Conservation (phyloP, 2,888 invertebrate species). For the Lasioglossum oenotherae region DNA sequence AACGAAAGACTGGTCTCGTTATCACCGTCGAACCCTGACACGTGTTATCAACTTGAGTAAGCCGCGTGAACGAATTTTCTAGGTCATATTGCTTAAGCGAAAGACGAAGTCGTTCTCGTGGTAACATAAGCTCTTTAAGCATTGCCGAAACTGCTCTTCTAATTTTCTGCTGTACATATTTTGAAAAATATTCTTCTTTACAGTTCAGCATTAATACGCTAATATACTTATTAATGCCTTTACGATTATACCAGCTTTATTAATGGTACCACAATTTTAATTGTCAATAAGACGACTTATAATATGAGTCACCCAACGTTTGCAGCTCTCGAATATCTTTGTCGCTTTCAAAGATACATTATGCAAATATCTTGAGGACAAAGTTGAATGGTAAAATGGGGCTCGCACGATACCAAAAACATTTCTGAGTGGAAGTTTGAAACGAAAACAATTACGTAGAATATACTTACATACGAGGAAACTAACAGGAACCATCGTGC, state of each 20-base stretch:
- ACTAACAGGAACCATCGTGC: conserved; percentile 35
- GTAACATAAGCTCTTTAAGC: background rate
- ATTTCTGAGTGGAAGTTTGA: conserved; percentile 23
- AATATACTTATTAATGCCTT: background rate
- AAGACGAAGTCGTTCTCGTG: conserved; percentile 18
- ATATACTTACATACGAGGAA: background rate
- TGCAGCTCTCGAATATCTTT: too few relatives aligned
- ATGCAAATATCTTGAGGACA: too few relatives aligned
- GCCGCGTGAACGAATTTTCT: conserved; percentile 37
- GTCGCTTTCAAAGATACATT: too few relatives aligned
- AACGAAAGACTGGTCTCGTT: conserved; percentile 44
- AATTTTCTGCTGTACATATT: background rate
- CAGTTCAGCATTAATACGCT: background rate
- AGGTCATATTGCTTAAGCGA: conserved; percentile 42
- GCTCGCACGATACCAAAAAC: too few relatives aligned
- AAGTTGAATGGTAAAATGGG: too few relatives aligned
- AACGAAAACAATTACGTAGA: background rate
- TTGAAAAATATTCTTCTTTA: background rate
- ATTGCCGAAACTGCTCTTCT: background rate
- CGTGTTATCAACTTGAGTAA: conserved; percentile 54
- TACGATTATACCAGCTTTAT: background rate
- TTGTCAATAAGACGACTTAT: background rate
- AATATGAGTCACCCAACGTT: background rate
- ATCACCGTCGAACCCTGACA: conserved; percentile 66
- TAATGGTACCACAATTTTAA: background rate